These are phyloP conservation scores for Euwallacea similis DNA, from an alignment of 1,140 invertebrate species.

Conservation along the genomic window DNA sequence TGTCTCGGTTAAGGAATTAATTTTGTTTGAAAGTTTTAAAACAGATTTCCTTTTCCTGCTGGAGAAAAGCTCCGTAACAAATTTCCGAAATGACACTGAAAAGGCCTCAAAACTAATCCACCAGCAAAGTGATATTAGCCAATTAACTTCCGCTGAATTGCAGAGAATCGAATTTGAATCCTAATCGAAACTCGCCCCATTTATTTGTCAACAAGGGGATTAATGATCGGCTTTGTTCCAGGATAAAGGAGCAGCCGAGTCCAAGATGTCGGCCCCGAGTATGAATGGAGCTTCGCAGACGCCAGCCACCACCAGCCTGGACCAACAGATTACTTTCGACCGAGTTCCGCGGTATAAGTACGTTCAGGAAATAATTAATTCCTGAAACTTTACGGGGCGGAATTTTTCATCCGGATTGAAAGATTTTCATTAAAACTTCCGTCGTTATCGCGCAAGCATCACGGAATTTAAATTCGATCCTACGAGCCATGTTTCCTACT, in stretches of 20 bases:
- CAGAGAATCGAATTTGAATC: constrained; percentile 4
- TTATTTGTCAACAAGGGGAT: constrained; percentile 29
- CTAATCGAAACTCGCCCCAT: constrained; percentile 26
- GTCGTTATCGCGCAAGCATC: constrained; percentile 26
- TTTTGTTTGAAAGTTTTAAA: no score
- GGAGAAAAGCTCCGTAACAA: no score
- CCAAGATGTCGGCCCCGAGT: constrained; percentile 32
- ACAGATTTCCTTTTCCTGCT: no score
- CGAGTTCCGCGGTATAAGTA: constrained; percentile 27
- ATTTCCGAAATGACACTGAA: no score
- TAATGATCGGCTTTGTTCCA: constrained; percentile 39
- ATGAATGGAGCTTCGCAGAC: constrained; percentile 18
- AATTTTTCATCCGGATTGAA: constrained; percentile 41
- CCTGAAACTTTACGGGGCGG: constrained; percentile 34
- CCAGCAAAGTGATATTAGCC: background rate
- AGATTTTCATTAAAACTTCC: constrained; percentile 45
- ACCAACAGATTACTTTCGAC: constrained; percentile 31
- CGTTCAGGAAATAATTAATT: constrained; percentile 39
- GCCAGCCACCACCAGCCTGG: constrained; percentile 11
- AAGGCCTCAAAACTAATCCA: no score
- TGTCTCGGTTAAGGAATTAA: no score
- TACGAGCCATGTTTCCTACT: constrained; percentile 45
- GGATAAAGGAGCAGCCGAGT: constrained; percentile 35
- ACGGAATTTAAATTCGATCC: constrained; percentile 43
- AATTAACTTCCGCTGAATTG: background rate